Evolutionary conservation across 2,888 invertebrate genomes (phyloP).

Genomic region (Melanostoma mellinum): DNA sequence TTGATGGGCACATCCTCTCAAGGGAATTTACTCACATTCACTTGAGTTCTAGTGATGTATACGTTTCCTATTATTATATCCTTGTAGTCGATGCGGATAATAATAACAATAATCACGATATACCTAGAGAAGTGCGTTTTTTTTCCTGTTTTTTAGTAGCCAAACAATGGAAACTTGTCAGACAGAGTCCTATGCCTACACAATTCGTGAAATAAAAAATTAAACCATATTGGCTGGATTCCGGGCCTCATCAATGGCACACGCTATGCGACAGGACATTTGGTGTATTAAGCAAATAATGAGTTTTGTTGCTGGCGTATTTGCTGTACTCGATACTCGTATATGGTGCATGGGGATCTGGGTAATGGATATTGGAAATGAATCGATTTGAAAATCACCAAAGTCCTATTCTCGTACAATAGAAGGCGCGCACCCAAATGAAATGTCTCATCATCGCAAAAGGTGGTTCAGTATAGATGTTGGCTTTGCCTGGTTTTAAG

Average conservation of each 20-base stretch:
- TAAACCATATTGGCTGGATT: conserved; percentile 66
- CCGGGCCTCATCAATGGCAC: conserved; percentile 53
- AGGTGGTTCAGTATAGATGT: conserved; percentile 18
- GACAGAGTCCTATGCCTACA: not conserved
- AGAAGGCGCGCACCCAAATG: conserved; percentile 37
- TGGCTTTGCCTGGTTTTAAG: conserved; percentile 39
- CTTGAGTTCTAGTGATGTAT: conserved; percentile 42
- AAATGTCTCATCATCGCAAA: conserved; percentile 21
- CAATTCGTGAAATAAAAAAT: conserved; percentile 28
- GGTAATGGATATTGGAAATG: conserved; percentile 71
- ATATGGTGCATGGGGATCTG: not conserved
- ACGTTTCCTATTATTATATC: conserved; percentile 64
- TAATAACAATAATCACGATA: conserved; percentile 71
- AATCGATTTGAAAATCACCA: conserved; percentile 63
- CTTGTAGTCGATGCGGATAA: conserved; percentile 69
- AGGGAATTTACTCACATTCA: conserved; percentile 61
- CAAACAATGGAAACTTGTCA: conserved; percentile 53
- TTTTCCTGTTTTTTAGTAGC: conserved; percentile 4
- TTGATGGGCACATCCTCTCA: conserved; percentile 66
- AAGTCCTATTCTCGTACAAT: conserved; percentile 25
- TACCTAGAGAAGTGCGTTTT: conserved; percentile 49
- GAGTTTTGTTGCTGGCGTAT: conserved; percentile 48
- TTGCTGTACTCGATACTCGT: conserved; percentile 23
- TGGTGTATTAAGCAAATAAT: conserved; percentile 68
- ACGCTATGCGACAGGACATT: conserved; percentile 70